Evolutionary conservation across 2,113 vertebrate species (phyloP).

Genomic region (Peromyscus californicus): DNA sequence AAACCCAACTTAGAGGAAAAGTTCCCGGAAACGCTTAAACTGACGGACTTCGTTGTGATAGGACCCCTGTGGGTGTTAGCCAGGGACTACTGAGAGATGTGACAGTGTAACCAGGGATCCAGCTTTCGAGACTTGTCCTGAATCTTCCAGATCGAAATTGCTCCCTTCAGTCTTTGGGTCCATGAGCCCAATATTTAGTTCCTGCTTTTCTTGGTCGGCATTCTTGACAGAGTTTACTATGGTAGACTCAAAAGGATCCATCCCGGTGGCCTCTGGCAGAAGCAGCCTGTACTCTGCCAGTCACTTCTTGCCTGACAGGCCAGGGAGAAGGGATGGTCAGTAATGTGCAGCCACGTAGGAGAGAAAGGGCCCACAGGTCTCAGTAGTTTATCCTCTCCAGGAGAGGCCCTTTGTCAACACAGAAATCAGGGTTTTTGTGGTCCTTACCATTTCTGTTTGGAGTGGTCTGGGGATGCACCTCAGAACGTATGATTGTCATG

Average conservation of each 20-base stretch:
- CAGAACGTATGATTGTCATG: background rate
- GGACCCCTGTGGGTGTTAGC: background rate
- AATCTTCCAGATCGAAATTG: background rate
- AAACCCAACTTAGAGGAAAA: conserved; percentile 22
- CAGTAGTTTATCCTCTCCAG: conserved; percentile 1
- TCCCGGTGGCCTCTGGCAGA: background rate
- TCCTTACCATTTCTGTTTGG: background rate
- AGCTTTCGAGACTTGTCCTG: background rate
- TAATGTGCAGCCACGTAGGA: background rate
- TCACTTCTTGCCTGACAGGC: background rate
- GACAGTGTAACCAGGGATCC: background rate
- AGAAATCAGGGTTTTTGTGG: background rate
- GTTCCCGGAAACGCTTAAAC: background rate
- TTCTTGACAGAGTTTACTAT: background rate
- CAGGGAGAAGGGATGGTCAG: background rate
- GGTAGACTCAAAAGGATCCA: background rate
- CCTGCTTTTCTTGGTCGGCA: background rate
- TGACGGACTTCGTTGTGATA: background rate
- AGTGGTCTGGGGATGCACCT: background rate
- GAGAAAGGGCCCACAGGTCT: background rate
- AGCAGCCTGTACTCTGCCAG: background rate
- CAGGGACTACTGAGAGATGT: background rate
- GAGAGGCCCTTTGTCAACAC: background rate
- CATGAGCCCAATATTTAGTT: background rate
- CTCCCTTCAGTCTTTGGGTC: background rate